Conservation (phyloP, 1,140 invertebrate genomes). For the Bombus confusus region DNA sequence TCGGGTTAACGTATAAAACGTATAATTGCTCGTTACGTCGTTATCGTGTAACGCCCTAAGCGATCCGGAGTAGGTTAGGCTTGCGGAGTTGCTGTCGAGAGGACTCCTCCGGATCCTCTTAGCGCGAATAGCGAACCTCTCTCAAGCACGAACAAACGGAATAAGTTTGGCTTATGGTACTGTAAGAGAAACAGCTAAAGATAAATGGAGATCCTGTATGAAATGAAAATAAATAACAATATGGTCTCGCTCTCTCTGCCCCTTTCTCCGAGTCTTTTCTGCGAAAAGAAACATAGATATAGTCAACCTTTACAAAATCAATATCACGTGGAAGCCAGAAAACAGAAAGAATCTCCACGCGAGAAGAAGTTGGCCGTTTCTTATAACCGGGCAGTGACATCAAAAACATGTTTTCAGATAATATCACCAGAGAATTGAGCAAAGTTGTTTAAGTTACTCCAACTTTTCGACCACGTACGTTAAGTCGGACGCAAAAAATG, state of each 20-base stretch:
- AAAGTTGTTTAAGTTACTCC: conserved; percentile 2
- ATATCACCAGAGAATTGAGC: no score
- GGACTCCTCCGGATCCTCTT: not conserved
- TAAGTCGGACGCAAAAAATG: not conserved
- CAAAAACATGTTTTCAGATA: not conserved
- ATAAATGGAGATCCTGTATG: not conserved
- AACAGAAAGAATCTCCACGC: not conserved
- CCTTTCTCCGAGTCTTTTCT: no score
- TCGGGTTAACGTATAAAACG: not conserved
- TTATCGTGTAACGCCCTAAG: conserved; percentile 34
- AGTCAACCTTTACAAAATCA: not conserved
- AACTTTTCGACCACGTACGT: not conserved
- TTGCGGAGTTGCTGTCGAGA: not conserved
- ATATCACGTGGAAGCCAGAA: not conserved
- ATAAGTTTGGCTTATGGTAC: not conserved
- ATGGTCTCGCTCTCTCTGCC: no score
- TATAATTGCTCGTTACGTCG: conserved; percentile 46
- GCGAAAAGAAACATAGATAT: not conserved
- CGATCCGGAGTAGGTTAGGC: not conserved
- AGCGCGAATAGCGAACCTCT: conserved; percentile 2
- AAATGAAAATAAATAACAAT: not conserved
- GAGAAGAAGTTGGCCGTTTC: not conserved
- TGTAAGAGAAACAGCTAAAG: not conserved
- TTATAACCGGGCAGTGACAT: not conserved
- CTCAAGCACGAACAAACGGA: conserved; percentile 33